Base-by-base conservation (phyloP, 2,888 invertebrate genomes). In the Aethes cnicana region DNA sequence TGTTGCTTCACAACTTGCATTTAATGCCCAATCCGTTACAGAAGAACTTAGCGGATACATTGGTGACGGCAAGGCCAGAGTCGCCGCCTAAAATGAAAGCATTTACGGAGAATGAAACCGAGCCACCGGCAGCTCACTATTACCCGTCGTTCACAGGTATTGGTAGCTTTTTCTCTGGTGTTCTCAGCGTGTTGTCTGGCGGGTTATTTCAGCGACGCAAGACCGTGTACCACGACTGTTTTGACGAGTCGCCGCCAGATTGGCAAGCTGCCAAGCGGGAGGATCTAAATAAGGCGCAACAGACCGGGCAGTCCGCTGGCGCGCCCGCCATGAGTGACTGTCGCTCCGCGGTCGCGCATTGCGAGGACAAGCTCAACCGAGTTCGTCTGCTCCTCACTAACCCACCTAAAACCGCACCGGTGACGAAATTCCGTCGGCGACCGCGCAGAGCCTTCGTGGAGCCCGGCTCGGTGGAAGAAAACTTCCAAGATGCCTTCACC, bases 11-110 rank as follows among this genome's bases (percentile, higher is more conserved):
- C 53, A 82, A 76, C 46, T 58, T 85, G 2, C 80, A 81, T 55
- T 56, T 78, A 1, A 73, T 84, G 44, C 78, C 84, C 0, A 84
- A 86, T 61, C 80, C 84, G 2, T 54, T 88, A 46, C 77, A 76
- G 63, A 87, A 85, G 62, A 85, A 86, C 65, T 66, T 88, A 36
- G 88, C 84, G 1, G 88, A 88, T 47, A 73, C 81, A 0, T 67
- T 84, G 7, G 74, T 77, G 25, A 62, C 62, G 3, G 69, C 68
- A 54, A 54, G 47, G 35, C 55, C 47, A 59, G 54, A 16, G 59
- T 56, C 53, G 42, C 54, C 25, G 30, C 54, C 17, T 55, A 35
- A 56, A 25, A 57, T 43, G 52, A 59, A 55, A 37, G 21, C n/a
- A 17, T 48, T 33, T 26, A 57, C 43, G 56, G 46, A 46, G 33